These are phyloP conservation scores for Heliconius ismenius DNA, from an alignment of 2,888 invertebrate species.

Conservation along the genomic window DNA sequence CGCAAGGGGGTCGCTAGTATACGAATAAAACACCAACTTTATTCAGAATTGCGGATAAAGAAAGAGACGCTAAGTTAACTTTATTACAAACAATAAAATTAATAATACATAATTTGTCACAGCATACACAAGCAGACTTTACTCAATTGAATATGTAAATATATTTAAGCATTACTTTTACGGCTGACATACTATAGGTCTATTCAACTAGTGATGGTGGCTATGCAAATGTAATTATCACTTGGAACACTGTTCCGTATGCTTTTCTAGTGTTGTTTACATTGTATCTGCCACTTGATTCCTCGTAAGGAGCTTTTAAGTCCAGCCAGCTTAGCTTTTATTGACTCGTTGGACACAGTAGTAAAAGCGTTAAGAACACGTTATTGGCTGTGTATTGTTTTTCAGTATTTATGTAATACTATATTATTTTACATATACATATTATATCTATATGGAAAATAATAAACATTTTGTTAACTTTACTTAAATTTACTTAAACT, in stretches of 20 bases:
- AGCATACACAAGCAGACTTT: conserved; percentile 32
- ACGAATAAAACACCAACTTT: neutral
- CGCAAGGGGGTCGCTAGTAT: no score
- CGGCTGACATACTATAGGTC: conserved; percentile 19
- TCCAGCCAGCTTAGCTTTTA: conserved; percentile 8
- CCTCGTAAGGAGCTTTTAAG: conserved; percentile 19
- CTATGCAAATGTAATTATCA: conserved; percentile 41
- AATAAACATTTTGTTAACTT: no score
- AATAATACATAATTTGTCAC: conserved; percentile 19
- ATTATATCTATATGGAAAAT: no score
- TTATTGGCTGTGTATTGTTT: neutral
- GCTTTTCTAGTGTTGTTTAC: conserved; percentile 30
- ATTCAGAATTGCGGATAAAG: neutral
- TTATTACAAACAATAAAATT: neutral
- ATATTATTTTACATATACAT: neutral
- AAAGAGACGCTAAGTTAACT: neutral
- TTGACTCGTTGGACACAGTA: conserved; percentile 1
- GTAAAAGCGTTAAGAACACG: neutral
- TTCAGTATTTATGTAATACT: neutral
- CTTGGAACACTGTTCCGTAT: conserved; percentile 30
- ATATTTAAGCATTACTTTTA: conserved; percentile 33
- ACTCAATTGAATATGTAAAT: conserved; percentile 37
- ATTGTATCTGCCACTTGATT: conserved; percentile 21
- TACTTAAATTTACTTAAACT: neutral
- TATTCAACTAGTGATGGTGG: conserved; percentile 28